Base-by-base conservation (phyloP, 1,140 invertebrate species). In the Drosophila ironensis region DNA sequence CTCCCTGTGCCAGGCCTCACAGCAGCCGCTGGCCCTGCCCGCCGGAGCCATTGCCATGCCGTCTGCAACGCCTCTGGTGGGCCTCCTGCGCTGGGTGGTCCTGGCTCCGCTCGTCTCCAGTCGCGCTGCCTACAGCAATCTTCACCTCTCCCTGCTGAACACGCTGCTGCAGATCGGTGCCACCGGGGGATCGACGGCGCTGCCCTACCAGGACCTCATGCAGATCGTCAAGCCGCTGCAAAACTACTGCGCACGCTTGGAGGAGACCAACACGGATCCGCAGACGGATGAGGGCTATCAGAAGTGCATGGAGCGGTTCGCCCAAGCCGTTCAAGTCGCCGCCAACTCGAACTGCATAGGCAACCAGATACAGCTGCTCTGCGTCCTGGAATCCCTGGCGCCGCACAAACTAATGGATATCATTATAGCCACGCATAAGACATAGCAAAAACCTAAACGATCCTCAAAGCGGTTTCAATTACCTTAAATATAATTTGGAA, bases 11-110 rank as follows among this genome's bases (percentile, higher is more conserved):
- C 92, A 94, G 57, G 94, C 94, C 6, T 93, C 95, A 1, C 92
- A 96, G 60, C 93, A 93, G 47, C 93, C 94, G 66, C 91, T 93
- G 11, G 92, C 93, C 3, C 81, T 96, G 19, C 95, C 95, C 0
- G 92, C 91, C 28, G 95, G 95, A 11, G 94, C 94, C 2, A 96
- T 96, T 54, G 93, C 95, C 0, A 96, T 96, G 95, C 93, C 95
- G 9, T 94, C 94, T 1, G 93, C 95, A 1, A 95, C 95, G n/a
- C 95, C 95, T 0, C 92, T 96, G 35, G 93, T 94, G 9, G 95
- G 95, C 1, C 91, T 96, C 2, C 92, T 96, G 47, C 92, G 92
- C 35, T 95, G 94, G 94, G 93, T 93, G 86, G 91, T 94, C 3
- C 87, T 94, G 42, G 92, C 94, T 8, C 93, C 94, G 1, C 72